Percentiles rank a stretch among this genome's conserved stretches.
Conservation (phyloP, 1,140 invertebrate species). For the Sycobia sp. region DNA sequence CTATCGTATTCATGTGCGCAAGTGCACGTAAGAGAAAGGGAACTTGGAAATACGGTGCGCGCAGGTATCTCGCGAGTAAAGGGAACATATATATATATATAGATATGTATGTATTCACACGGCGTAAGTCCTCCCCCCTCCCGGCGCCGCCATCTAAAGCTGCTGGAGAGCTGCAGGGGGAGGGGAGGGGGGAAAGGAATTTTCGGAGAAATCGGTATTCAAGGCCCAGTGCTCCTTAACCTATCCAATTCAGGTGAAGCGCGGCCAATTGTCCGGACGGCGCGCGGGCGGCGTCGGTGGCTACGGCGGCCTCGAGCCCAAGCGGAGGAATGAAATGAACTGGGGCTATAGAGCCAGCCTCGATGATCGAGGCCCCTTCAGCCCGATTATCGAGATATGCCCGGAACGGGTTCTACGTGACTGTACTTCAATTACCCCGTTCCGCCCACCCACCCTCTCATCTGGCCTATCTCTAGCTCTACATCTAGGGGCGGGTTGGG, state of each 20-base stretch:
- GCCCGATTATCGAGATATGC: slow-evolving; percentile 29
- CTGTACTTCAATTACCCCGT: slow-evolving; percentile 14
- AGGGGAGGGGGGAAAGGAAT: background rate
- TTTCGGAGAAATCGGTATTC: slow-evolving; percentile 21
- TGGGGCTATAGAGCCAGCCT: background rate
- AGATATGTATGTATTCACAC: background rate
- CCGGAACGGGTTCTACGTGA: slow-evolving; percentile 24
- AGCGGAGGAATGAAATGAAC: slow-evolving; percentile 16
- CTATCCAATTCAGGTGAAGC: slow-evolving; percentile 20
- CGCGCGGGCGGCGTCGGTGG: background rate
- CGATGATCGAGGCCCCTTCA: slow-evolving; percentile 9
- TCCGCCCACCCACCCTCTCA: background rate
- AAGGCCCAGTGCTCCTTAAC: slow-evolving; percentile 6
- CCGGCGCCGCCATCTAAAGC: background rate
- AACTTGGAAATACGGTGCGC: background rate
- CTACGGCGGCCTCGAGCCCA: too few relatives aligned
- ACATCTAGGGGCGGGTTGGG: background rate
- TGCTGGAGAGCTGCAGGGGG: background rate
- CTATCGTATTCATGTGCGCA: slow-evolving; percentile 11
- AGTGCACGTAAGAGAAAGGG: too few relatives aligned
- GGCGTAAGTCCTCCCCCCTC: background rate
- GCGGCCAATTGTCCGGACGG: slow-evolving; percentile 14
- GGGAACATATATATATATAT: background rate
- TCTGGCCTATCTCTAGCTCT: background rate
- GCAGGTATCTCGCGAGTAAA: background rate